Conservation (phyloP, 1,140 invertebrate genomes). For the Stegodyphus dumicola region DNA sequence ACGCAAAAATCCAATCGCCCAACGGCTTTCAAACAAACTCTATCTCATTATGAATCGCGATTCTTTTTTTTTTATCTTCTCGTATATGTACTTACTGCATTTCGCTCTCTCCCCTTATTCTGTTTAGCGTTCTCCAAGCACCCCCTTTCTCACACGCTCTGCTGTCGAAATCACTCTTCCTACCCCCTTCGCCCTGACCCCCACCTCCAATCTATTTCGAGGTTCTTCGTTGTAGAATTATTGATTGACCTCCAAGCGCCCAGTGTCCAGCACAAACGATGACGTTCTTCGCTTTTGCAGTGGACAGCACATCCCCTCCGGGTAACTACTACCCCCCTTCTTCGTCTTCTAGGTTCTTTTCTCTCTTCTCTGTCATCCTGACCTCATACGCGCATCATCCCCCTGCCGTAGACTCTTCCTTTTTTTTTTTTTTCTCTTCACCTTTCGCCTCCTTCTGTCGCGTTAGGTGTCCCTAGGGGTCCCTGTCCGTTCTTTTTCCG, state of each 20-base stretch:
- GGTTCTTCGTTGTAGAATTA: slow-evolving; percentile 58
- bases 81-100: background rate
- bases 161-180: background rate
- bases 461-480: slow-evolving; percentile 38
- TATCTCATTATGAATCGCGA: slow-evolving; percentile 56
- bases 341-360: background rate
- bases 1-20: slow-evolving; percentile 57
- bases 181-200: background rate
- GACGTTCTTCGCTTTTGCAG: slow-evolving; percentile 58
- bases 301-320: slow-evolving; percentile 52
- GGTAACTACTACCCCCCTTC: slow-evolving; percentile 27
- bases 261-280: slow-evolving; percentile 57
- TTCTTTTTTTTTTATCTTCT: background rate
- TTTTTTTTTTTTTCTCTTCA: slow-evolving; percentile 6
- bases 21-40: slow-evolving; percentile 52
- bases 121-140: slow-evolving; percentile 22
- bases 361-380: slow-evolving; percentile 28
- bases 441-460: slow-evolving; percentile 36
- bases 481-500: slow-evolving; percentile 41
- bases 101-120: slow-evolving; percentile 5
- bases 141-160: slow-evolving; percentile 24
- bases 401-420: background rate
- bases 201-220: slow-evolving; percentile 43
- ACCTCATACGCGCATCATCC: slow-evolving; percentile 9
- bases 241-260: slow-evolving; percentile 57